Evolutionary conservation across 2,113 vertebrate species (phyloP).

Genomic region (Myrmecophaga tridactyla): DNA sequence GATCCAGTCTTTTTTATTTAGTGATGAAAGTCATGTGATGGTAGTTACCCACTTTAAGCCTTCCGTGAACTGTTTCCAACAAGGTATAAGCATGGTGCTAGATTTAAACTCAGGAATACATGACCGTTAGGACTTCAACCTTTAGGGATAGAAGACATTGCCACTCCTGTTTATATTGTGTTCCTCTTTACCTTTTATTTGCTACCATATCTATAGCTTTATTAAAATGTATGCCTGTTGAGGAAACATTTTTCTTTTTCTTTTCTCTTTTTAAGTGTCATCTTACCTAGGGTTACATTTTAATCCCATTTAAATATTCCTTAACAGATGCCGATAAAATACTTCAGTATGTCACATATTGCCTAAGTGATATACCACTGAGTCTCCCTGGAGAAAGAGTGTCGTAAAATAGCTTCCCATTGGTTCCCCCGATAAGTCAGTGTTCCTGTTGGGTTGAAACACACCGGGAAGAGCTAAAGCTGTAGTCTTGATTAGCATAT

Average conservation of each 20-base stretch:
- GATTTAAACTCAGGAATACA: not conserved
- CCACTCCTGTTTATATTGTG: not conserved
- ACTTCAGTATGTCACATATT: constrained; percentile 65
- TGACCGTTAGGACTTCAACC: not conserved
- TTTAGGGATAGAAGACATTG: not conserved
- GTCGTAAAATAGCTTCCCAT: constrained; percentile 51
- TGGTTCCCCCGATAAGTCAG: constrained; percentile 66
- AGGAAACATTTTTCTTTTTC: constrained; percentile 41
- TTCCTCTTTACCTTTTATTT: constrained; percentile 51
- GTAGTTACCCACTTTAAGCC: not conserved
- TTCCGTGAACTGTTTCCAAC: not conserved
- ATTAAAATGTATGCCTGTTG: constrained; percentile 47
- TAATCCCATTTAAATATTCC: constrained; percentile 74
- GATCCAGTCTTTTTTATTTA: not conserved
- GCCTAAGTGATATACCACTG: constrained; percentile 76
- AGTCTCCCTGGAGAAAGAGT: constrained; percentile 64
- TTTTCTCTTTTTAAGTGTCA: not conserved
- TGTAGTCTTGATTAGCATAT: constrained; percentile 66
- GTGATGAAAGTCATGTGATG: not conserved
- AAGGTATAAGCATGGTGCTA: not conserved
- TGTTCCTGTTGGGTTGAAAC: constrained; percentile 60
- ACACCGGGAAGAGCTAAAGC: constrained; percentile 60
- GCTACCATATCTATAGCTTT: constrained; percentile 35
- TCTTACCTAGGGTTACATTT: constrained; percentile 56
- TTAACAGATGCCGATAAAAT: constrained; percentile 74